Base-by-base conservation (phyloP, 2,888 invertebrate species). In the Pharmacophagus antenor region DNA sequence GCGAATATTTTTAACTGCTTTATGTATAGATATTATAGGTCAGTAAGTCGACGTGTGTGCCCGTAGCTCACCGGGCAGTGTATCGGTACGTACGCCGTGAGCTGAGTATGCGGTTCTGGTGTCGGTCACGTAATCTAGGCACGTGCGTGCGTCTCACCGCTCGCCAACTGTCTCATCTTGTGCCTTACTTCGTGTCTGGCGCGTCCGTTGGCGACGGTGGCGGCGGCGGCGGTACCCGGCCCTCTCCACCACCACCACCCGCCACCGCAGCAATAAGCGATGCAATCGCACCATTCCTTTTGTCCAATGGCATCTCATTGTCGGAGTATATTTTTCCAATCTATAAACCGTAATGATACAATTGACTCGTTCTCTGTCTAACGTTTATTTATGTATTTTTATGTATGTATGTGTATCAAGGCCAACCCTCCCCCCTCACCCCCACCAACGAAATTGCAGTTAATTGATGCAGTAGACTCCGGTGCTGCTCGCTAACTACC, bases 381-480 rank as follows among this genome's bases (percentile, higher is more conserved):
- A 25, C 67, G 68, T 66, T 70, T 73, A 67, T 74, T 70, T 73
- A 67, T 78, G 80, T 58, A 47, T 53, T n/a, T 57, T 17, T 52
- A 48, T 56, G 46, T 44, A 37, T 66, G 63, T 67, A 65, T 68
- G 64, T 68, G 66, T 68, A 63, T 63, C 58, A 65, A 67, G 79
- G 83, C 84, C 83, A 78, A 80, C 80, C 80, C 81, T 60, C 70
- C 80, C 80, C 27, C 42, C 17, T 2, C 17, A 8, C 42, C 69
- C 75, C 85, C 86, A 79, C 82, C 83, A 79, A 80, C 61, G 61
- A 23, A 52, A 48, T 47, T 61, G 61, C 85, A 81, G 87, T 84
- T 87, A 87, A 88, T 88, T 88, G 89, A 88, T 88, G 89, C 88
- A 89, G 87, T 88, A 85, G 89, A 89, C 88, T 88, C 88, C 72